Percentiles rank a stretch among this genome's conserved stretches.
phyloP scores from a whole-genome alignment of 2,113 vertebrate species.

The Crotalus viridis region DNA sequence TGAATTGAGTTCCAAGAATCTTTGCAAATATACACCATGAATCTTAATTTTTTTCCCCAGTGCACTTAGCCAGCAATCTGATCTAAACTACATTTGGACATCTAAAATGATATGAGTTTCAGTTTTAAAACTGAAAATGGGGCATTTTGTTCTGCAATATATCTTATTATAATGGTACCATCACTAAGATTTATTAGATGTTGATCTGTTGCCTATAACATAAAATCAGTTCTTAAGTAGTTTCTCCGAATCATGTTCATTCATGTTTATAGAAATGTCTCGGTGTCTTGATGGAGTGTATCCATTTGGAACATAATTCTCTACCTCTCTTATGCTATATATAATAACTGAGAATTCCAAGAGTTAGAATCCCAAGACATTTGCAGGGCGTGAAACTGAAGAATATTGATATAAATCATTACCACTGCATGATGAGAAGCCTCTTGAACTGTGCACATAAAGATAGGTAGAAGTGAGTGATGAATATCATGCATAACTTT shows the following conservation, averaged over 20 bases:
- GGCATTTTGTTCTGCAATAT: background rate
- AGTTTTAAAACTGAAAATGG: background rate
- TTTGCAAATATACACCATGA: background rate
- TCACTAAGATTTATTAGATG: background rate
- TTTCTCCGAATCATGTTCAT: background rate
- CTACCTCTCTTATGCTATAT: background rate
- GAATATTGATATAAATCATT: background rate
- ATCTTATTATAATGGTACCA: background rate
- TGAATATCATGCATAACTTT: background rate
- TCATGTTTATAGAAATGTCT: background rate
- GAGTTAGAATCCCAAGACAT: background rate
- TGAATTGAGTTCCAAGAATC: background rate
- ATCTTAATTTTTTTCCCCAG: background rate
- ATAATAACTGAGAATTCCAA: background rate
- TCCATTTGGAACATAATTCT: background rate
- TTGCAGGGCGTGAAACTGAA: background rate
- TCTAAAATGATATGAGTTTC: background rate
- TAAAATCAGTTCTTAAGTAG: background rate
- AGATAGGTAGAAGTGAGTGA: background rate
- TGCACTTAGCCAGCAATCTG: background rate
- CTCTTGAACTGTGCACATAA: background rate
- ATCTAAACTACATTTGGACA: background rate
- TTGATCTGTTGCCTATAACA: background rate
- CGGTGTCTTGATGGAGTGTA: background rate
- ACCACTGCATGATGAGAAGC: background rate